Conservation (phyloP, 1,140 invertebrate species). For the Drosophila eugracilis region DNA sequence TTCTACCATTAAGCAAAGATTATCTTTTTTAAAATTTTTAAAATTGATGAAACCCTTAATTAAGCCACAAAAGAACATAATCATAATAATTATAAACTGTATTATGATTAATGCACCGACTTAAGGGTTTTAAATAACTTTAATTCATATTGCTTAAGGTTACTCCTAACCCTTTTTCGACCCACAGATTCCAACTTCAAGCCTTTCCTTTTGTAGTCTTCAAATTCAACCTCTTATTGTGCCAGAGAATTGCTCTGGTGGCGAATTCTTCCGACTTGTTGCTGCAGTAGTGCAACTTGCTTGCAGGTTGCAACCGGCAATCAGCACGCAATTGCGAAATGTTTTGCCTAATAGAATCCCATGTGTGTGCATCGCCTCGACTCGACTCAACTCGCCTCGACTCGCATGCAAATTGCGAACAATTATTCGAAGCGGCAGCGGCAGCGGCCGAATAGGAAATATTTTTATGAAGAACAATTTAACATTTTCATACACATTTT, state of each 20-base stretch:
- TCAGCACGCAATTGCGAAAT: slow-evolving; percentile 81
- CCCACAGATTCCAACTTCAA: neutral
- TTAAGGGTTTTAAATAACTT: neutral
- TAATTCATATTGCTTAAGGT: neutral
- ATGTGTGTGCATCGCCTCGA: slow-evolving; percentile 51
- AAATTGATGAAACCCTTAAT: no score
- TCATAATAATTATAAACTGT: neutral
- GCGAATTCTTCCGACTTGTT: slow-evolving; percentile 2
- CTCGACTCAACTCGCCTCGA: neutral
- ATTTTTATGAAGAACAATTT: slow-evolving; percentile 46
- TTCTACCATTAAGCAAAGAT: no score
- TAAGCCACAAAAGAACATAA: no score
- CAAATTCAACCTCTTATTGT: no score
- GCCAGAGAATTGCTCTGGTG: neutral
- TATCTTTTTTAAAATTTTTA: no score
- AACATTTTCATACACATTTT: slow-evolving; percentile 41
- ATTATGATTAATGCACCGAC: neutral
- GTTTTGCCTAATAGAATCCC: slow-evolving; percentile 79
- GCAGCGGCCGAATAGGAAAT: slow-evolving; percentile 20
- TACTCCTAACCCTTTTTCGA: neutral
- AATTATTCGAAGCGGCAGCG: slow-evolving; percentile 32
- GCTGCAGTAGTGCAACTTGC: neutral
- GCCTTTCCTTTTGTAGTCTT: neutral
- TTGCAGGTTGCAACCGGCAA: slow-evolving; percentile 55
- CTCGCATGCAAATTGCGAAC: slow-evolving; percentile 76